Conservation (phyloP, 37 sponge, comb jelly and placozoan genomes). For the Crambe crambe region DNA sequence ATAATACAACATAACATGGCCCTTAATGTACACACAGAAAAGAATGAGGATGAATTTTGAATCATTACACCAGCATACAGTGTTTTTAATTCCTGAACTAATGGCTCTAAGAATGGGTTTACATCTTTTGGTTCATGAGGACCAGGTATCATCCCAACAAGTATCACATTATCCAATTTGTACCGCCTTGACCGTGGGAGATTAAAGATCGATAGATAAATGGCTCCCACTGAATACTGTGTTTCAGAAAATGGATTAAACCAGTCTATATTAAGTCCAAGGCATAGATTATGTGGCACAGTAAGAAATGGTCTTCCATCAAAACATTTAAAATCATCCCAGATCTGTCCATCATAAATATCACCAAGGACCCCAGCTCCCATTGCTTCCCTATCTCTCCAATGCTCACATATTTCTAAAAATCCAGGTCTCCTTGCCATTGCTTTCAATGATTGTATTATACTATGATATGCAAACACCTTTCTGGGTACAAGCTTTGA, state of each 20-base stretch:
- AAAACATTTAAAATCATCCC: conserved; percentile 25
- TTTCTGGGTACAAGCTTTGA: conserved; percentile 20
- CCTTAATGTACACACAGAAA: conserved; percentile 19
- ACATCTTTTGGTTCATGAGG: conserved; percentile 44
- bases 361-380: conserved; percentile 23
- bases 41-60: not conserved
- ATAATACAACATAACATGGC: conserved; percentile 20
- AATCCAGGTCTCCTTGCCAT: conserved; percentile 12
- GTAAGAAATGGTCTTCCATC: not conserved
- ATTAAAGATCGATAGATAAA: conserved; percentile 51
- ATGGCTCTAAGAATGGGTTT: conserved; percentile 38
- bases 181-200: conserved; percentile 30
- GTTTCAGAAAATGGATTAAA: conserved; percentile 51
- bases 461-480: conserved; percentile 11
- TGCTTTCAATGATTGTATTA: conserved; percentile 18
- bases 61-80: conserved; percentile 29
- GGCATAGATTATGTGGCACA: conserved; percentile 19
- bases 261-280: conserved; percentile 67
- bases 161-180: conserved; percentile 41
- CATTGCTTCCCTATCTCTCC: conserved; percentile 34
- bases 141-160: conserved; percentile 57
- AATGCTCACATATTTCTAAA: conserved; percentile 42
- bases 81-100: conserved; percentile 26
- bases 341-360: conserved; percentile 52
- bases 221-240: conserved; percentile 47